Evolutionary conservation across 2,113 vertebrate species (phyloP).

Genomic region (Opisthocomus hoazin): DNA sequence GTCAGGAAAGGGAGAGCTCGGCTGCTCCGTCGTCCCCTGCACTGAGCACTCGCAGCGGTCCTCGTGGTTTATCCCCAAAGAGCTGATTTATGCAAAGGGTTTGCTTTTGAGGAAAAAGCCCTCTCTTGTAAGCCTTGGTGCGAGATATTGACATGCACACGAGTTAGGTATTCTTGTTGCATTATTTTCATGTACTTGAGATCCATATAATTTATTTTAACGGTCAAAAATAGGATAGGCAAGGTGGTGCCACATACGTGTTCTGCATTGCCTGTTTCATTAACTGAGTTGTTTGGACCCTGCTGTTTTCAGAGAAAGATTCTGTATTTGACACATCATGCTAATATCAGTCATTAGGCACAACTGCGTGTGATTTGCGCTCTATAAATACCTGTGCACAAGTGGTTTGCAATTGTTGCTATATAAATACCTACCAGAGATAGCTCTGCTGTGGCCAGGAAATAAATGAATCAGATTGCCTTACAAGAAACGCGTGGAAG

Average conservation of each 20-base stretch:
- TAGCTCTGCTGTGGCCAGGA: background rate
- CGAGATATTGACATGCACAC: background rate
- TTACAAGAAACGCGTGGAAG: background rate
- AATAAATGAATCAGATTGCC: background rate
- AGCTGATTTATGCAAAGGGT: background rate
- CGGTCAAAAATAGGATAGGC: background rate
- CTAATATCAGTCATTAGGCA: conserved; percentile 39
- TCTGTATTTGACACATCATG: conserved; percentile 1
- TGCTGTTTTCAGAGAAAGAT: conserved; percentile 16
- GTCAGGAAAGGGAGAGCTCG: background rate
- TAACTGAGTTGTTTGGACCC: background rate
- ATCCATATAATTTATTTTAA: background rate
- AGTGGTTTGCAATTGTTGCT: background rate
- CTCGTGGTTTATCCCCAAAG: background rate
- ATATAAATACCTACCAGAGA: background rate
- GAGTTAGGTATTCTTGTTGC: background rate
- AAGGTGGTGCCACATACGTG: background rate
- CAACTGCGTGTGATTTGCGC: background rate
- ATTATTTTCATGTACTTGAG: background rate
- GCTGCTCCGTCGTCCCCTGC: background rate
- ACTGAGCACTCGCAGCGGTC: background rate
- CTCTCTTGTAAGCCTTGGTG: background rate
- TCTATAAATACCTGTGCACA: conserved; percentile 8
- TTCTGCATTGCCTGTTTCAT: background rate
- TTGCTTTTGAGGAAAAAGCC: background rate